Evolutionary conservation across 2,797 vertebrate genomes (phyloP), one percentile per base, ranked within the genome.

Genomic region (Acrossocheilus fasciatus): DNA sequence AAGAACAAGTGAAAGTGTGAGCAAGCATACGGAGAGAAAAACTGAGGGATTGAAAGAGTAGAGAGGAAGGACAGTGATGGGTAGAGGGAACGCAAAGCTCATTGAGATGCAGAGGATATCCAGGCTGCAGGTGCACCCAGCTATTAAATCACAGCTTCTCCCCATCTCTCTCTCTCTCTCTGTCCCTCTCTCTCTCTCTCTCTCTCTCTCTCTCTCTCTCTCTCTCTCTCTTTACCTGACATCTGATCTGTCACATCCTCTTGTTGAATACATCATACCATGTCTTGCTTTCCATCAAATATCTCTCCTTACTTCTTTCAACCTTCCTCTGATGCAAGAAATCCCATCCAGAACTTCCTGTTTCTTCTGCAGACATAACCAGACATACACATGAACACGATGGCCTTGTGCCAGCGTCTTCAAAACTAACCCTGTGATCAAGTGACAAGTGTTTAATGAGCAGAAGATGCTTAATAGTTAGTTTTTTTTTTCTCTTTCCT

Each of bases 41-140:
- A 78, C 59, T 59, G 77, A 3, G 30, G 74, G 73, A 59, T 80
- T 15, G 81, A 68, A 72, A 73, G 70, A 90, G 86, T 39, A 69
- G 41, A 89, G 87, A 86, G 62, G 80, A 72, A 85, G 87, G 52
- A 83, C 73, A 87, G 76, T 66, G 80, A 87, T 50, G 81, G 36
- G 86, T 88, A 72, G 70, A 84, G 83, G 68, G 86, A 91, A 91
- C 88, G 91, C 85, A 69, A 84, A 91, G 87, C 95, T 96, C 95
- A 96, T 96, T 96, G 94, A 95, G 91, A 96, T 96, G 93, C 95
- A 95, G 93, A 93, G 93, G 93, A 95, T 94, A 95, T 94, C 89
- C 88, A 84, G 92, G 93, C 94, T 96, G 96, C 96, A 96, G 96
- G 95, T 96, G 95, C 95, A 94, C 94, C 95, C 68, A 81, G 82